Percentiles rank a stretch among this genome's conserved stretches.
Evolutionary conservation across 2,113 vertebrate species (phyloP).

Genomic region (Cacatua alba): DNA sequence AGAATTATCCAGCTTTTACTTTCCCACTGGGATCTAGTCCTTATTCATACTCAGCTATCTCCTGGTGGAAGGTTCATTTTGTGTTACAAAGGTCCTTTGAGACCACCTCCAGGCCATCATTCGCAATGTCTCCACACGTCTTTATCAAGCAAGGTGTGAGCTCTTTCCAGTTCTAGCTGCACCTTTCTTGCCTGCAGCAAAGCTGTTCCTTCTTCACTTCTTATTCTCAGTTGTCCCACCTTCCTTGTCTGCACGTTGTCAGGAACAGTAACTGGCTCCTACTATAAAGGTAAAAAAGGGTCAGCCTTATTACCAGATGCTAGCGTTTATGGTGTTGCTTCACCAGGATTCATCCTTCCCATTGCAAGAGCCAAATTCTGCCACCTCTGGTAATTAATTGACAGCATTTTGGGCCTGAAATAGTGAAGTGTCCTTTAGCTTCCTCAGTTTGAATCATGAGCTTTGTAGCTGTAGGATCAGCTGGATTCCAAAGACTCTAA

Average conservation of each 20-base stretch:
- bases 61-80: not conserved
- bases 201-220: not conserved
- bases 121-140: not conserved
- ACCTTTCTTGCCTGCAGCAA: constrained; percentile 42
- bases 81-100: not conserved
- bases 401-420: not conserved
- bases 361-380: not conserved
- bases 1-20: not conserved
- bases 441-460: not conserved
- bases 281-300: not conserved
- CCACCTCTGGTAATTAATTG: not conserved
- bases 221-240: not conserved
- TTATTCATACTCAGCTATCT: not conserved
- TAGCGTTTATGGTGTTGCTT: not conserved
- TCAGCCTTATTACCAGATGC: not conserved
- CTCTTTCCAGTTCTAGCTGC: constrained; percentile 2
- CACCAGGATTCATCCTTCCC: not conserved
- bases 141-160: not conserved
- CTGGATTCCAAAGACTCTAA: not conserved
- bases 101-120: not conserved
- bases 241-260: not conserved
- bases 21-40: not conserved
- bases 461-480: not conserved
- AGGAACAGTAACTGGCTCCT: constrained; percentile 8
- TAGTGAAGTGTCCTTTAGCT: not conserved